These are phyloP conservation scores for Alloscopus bannaensis DNA, from an alignment of 2,888 invertebrate species.

Conservation along the genomic window DNA sequence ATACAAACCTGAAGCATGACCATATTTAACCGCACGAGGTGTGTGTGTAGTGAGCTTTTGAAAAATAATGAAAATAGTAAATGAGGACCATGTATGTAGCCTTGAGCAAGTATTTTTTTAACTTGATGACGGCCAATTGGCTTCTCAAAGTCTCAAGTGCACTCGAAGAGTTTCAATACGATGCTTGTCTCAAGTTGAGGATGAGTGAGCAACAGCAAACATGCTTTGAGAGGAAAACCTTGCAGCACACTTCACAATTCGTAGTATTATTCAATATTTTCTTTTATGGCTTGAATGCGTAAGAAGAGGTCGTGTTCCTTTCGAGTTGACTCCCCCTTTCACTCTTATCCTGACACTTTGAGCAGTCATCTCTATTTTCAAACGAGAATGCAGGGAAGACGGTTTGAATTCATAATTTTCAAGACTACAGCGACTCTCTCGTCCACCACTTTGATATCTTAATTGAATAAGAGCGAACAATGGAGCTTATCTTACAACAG, in stretches of 20 bases:
- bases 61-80: conserved; percentile 39
- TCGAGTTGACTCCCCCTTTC: conserved; percentile 12
- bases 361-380: too few relatives aligned
- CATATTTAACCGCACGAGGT: background rate
- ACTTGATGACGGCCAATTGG: conserved; percentile 56
- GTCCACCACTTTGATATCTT: conserved; percentile 53
- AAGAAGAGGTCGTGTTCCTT: conserved; percentile 26
- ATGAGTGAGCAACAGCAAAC: too few relatives aligned
- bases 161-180: conserved; percentile 53
- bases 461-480: conserved; percentile 61
- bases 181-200: conserved; percentile 53
- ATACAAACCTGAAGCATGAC: conserved; percentile 1
- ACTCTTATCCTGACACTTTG: too few relatives aligned
- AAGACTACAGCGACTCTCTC: conserved; percentile 1
- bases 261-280: too few relatives aligned
- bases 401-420: conserved; percentile 47
- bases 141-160: conserved; percentile 47
- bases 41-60: background rate
- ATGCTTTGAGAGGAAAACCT: too few relatives aligned
- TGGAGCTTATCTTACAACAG: conserved; percentile 10
- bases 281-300: too few relatives aligned
- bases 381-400: background rate
- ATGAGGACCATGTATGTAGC: conserved; percentile 55
- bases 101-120: conserved; percentile 54
- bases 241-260: too few relatives aligned